Percentiles rank a stretch among this genome's conserved stretches.
phyloP scores from a whole-genome alignment of 1,140 invertebrate species.

The Drosophila nebulosa region DNA sequence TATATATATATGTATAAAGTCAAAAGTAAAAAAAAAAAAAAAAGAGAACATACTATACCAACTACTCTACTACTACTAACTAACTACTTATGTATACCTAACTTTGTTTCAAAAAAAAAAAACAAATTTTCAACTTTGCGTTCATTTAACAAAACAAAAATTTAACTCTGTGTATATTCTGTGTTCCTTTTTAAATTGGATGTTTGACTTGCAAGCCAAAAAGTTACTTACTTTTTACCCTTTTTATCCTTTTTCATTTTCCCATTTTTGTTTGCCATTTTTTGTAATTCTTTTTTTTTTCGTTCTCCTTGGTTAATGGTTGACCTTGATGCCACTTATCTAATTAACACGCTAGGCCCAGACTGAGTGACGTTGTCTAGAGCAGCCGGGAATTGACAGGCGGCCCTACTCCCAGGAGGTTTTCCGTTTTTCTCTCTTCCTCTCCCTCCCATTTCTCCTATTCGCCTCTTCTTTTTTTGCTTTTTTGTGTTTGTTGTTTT shows the following conservation, averaged over 20 bases:
- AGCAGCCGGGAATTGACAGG: slow-evolving; percentile 27
- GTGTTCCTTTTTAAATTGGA: slow-evolving; percentile 68
- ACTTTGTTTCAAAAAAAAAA: slow-evolving; percentile 32
- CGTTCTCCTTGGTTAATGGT: slow-evolving; percentile 56
- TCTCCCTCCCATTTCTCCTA: neutral
- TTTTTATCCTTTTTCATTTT: slow-evolving; percentile 35
- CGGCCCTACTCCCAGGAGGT: neutral
- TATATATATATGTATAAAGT: neutral
- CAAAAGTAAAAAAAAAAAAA: slow-evolving; percentile 44
- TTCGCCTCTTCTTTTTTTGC: neutral
- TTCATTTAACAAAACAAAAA: slow-evolving; percentile 24
- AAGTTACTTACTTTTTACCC: slow-evolving; percentile 39
- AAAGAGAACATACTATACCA: slow-evolving; percentile 54
- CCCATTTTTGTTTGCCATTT: slow-evolving; percentile 28
- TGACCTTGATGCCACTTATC: slow-evolving; percentile 76
- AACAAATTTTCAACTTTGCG: slow-evolving; percentile 54
- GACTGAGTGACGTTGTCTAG: slow-evolving; percentile 47
- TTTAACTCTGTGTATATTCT: slow-evolving; percentile 61
- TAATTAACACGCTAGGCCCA: slow-evolving; percentile 65
- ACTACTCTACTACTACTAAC: slow-evolving; percentile 58
- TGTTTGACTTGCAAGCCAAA: slow-evolving; percentile 74
- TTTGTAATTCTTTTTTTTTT: slow-evolving; percentile 49
- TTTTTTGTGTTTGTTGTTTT: neutral
- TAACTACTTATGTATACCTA: slow-evolving; percentile 44
- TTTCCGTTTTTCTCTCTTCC: slow-evolving; percentile 6